Base-by-base conservation (phyloP, 1,140 invertebrate species). In the Magallana gigas region DNA sequence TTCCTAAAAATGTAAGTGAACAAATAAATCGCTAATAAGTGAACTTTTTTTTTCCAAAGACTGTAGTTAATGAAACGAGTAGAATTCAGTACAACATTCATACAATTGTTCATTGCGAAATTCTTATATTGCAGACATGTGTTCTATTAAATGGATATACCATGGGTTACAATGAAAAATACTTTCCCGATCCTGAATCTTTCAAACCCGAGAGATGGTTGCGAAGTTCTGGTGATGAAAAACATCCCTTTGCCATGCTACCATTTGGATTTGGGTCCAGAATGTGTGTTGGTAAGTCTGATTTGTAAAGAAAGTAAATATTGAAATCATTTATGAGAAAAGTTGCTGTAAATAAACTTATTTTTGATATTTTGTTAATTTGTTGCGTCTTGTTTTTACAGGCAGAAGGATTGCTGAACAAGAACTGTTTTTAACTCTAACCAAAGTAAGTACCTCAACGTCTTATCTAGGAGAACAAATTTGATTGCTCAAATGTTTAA, bases 161-260 rank as follows among this genome's bases (percentile, higher is more conserved):
- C 1, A 93, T 93, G 91, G 91, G 88, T 60, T 85, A 91, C 1
- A 91, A 93, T 86, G 91, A 91, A 23, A 89, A 88, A 29, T 92
- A 92, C 60, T 94, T 93, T 86, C 59, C 87, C 8, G 84, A 93
- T 57, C 92, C 93, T 0, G 87, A 91, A 8, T 85, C 90, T 48
- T 94, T 93, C 83, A 88, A 89, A 23, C 93, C 93, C 14, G 93
- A 94, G 59, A 85, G 94, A 71, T 94, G 94, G 94, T 60, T 94
- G 85, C 85, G 91, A 64, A 90, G 89, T 6, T 83, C 56, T 7
- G 85, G 64, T 36, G 86, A 88, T 57, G 85, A 91, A 16, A 88
- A 89, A 82, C 90, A 92, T 68, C 91, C 92, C 12, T 93, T 92
- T 85, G 90, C 91, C 9, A 90, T 87, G 8, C 82, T 93, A 29